A percentile compares a stretch with the other conserved stretches of the same genome.
These are phyloP conservation scores for Enoplosus armatus DNA, from an alignment of 2,797 vertebrate genomes.

Conservation along the genomic window DNA sequence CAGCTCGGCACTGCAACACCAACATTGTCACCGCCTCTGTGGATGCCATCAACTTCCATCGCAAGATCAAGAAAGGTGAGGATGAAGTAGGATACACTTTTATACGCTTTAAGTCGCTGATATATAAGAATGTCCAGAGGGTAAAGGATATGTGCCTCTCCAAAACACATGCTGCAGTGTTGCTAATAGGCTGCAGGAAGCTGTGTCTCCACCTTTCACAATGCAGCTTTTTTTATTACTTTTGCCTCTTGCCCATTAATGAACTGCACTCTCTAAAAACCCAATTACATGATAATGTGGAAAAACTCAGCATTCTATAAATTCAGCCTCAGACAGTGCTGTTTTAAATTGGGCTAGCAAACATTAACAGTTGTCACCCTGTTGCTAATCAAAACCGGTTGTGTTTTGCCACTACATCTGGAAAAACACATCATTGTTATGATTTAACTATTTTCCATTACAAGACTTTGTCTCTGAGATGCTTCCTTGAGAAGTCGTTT, in stretches of 20 bases:
- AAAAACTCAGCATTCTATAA: constrained; percentile 46
- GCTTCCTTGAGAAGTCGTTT: constrained; percentile 51
- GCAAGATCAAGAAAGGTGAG: constrained; percentile 95
- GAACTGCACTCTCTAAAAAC: constrained; percentile 30
- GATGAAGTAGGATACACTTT: not conserved
- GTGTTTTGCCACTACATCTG: constrained; percentile 45
- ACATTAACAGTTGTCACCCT: constrained; percentile 46
- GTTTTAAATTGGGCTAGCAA: constrained; percentile 41
- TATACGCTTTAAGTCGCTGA: not conserved
- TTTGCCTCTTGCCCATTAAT: constrained; percentile 6
- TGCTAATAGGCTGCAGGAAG: not conserved
- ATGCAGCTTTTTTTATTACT: constrained; percentile 10
- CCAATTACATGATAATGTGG: constrained; percentile 43
- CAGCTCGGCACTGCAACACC: constrained; percentile 94
- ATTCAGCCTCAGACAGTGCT: constrained; percentile 24
- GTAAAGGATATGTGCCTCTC: not conserved
- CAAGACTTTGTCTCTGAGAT: constrained; percentile 22
- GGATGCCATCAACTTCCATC: constrained; percentile 95
- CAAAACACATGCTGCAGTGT: not conserved
- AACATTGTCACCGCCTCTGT: constrained; percentile 96
- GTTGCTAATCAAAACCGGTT: constrained; percentile 45
- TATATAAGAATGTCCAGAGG: not conserved
- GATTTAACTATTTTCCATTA: constrained; percentile 58
- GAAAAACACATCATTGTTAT: constrained; percentile 59
- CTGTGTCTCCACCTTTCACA: not conserved